Evolutionary conservation across 2,797 vertebrate genomes (phyloP).

Genomic region (Diceros bicornis): DNA sequence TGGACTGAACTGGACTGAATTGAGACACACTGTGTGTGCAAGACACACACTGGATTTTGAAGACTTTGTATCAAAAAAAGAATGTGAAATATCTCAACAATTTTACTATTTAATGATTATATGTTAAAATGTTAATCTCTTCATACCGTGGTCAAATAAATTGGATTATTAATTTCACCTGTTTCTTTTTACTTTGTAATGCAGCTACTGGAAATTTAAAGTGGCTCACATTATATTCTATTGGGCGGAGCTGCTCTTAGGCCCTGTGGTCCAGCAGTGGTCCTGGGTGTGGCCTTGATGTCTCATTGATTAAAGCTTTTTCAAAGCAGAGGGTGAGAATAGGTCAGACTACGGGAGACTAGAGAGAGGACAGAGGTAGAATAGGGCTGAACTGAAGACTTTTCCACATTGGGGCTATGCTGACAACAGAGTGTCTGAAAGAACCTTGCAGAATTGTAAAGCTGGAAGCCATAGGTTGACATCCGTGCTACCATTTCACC

Average conservation of each 20-base stretch:
- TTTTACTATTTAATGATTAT: not conserved
- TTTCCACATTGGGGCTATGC: not conserved
- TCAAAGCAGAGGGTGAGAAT: not conserved
- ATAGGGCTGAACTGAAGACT: not conserved
- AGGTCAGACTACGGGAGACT: not conserved
- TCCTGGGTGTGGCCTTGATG: not conserved
- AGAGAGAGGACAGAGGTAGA: not conserved
- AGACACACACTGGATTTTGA: not conserved
- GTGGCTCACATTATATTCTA: not conserved
- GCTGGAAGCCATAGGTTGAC: not conserved
- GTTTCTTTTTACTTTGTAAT: conserved; percentile 26
- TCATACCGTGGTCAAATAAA: not conserved
- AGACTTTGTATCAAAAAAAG: not conserved
- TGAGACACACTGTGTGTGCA: fast-evolving
- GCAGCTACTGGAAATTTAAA: not conserved
- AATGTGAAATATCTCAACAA: not conserved
- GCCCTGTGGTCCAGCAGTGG: not conserved
- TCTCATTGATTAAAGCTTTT: not conserved
- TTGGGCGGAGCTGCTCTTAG: not conserved
- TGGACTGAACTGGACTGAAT: fast-evolving
- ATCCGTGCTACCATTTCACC: not conserved
- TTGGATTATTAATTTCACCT: not conserved
- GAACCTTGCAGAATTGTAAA: not conserved
- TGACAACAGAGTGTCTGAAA: not conserved
- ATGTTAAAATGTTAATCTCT: not conserved